These are phyloP conservation scores for Pemphigus obesinymphae DNA, from an alignment of 1,140 invertebrate species.

Conservation along the genomic window DNA sequence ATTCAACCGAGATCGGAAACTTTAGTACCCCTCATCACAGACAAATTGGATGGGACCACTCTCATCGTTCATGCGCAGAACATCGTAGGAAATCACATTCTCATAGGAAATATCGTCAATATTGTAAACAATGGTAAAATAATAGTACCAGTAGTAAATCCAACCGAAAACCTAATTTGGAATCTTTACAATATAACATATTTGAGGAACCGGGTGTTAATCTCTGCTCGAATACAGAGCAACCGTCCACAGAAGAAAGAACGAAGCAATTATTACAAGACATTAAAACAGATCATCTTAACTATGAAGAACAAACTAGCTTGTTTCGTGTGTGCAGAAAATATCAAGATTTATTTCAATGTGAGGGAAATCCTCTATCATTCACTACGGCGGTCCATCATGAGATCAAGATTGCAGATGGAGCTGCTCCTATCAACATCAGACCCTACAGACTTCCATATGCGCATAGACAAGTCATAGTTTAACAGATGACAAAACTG, in stretches of 20 bases:
- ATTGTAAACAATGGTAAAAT: not conserved
- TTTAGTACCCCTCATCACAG: too few species aligned
- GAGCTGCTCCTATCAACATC: not conserved
- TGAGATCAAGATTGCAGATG: not conserved
- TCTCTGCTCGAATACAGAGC: not conserved
- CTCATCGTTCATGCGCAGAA: too few species aligned
- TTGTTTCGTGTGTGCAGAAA: too few species aligned
- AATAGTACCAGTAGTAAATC: not conserved
- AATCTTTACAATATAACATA: not conserved
- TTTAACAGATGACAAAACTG: too few species aligned
- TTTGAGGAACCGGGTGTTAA: too few species aligned
- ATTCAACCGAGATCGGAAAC: too few species aligned
- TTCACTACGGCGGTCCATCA: not conserved
- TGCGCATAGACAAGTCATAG: constrained; percentile 28
- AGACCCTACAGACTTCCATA: not conserved
- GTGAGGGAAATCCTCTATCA: not conserved
- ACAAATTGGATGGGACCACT: too few species aligned
- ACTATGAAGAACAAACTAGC: too few species aligned
- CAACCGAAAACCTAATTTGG: not conserved
- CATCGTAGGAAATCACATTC: not conserved
- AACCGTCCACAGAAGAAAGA: not conserved
- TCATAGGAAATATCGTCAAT: not conserved
- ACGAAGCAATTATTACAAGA: not conserved
- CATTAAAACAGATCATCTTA: too few species aligned
- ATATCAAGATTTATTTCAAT: not conserved